Evolutionary conservation across 1,140 invertebrate genomes (phyloP).

Genomic region (Drosophila lacteicornis): DNA sequence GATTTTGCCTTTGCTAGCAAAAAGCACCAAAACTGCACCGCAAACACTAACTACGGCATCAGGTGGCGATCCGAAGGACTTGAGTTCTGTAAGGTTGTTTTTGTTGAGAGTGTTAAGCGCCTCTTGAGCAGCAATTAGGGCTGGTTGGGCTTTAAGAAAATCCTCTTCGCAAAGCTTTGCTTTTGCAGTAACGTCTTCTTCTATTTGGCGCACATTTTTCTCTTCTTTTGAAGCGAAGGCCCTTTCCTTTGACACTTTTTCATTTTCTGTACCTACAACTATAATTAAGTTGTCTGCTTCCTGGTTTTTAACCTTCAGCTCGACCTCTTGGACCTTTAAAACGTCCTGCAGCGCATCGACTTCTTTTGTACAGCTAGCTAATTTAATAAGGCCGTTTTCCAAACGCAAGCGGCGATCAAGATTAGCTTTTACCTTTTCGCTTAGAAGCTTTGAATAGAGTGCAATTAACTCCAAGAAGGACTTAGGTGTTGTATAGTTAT

Average conservation of each 20-base stretch:
- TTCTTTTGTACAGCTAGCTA: constrained; percentile 93
- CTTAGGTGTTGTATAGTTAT: constrained; percentile 98
- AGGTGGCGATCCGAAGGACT: constrained; percentile 95
- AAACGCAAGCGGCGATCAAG: constrained; percentile 91
- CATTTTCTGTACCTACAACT: constrained; percentile 95
- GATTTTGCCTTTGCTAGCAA: constrained; percentile 94
- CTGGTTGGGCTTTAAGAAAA: constrained; percentile 95
- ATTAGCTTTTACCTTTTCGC: constrained; percentile 91
- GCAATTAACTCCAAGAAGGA: constrained; percentile 97
- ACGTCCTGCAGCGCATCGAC: constrained; percentile 88
- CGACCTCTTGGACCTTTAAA: constrained; percentile 94
- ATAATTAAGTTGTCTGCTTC: constrained; percentile 95
- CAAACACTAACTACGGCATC: constrained; percentile 93
- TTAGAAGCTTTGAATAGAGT: constrained; percentile 93
- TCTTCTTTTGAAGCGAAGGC: constrained; percentile 93
- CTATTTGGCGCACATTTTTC: constrained; percentile 94
- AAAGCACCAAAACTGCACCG: constrained; percentile 94
- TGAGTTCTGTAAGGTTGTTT: constrained; percentile 96
- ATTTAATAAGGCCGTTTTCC: constrained; percentile 94
- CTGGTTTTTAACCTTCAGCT: constrained; percentile 94
- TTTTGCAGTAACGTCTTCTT: constrained; percentile 93
- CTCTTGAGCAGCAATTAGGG: constrained; percentile 93
- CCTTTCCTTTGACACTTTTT: constrained; percentile 95
- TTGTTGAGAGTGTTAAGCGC: constrained; percentile 97
- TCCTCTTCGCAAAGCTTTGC: constrained; percentile 95